Base-by-base conservation (phyloP, 2,113 vertebrate genomes). In the Thymallus thymallus region DNA sequence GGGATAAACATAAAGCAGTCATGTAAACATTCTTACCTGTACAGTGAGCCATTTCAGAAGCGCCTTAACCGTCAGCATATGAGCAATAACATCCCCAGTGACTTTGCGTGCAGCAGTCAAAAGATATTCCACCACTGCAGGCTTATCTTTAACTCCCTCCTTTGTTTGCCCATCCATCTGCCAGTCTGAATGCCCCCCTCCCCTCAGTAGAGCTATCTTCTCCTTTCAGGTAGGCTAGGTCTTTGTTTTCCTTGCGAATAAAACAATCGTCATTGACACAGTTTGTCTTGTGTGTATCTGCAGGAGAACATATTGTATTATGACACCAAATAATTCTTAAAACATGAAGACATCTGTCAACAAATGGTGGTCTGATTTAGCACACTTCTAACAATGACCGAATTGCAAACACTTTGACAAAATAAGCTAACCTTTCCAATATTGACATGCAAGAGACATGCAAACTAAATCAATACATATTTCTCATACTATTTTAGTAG, bases 21-120 rank as follows among this genome's bases (percentile, higher is more conserved):
- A 13, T 22, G n/a, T 46, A 46, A 16, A 5, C 12, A 13, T 46
- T 32, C 78, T 22, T 77, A 92, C 91, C 87, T 91, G 81, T 12
- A 68, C 55, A 30, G 24, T 68, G 6, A 85, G 41, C 80, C 76
- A 76, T 73, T 45, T 56, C 24, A 88, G 72, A 51, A 80, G 41
- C 51, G 76, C 72, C 65, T 1, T 62, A 14, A 0, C 66, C 30
- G 71, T 74, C 41, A 70, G 26, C 22, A 71, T 35, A n/a, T 76
- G 60, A 30, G 16, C 20, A 2, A 12, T 10, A 61, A 69, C 68
- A 12, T 84, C 78, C 62, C 75, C 68, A n/a, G 30, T 20, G 1
- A 76, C 64, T 24, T 58, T 65, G 63, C 66, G 60, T 69, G 72
- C 58, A 18, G 69, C 48, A 56, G 83, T 72, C 76, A 75, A 13